Percentiles rank a stretch among this genome's conserved stretches.
Conservation (phyloP, 1,140 invertebrate genomes). For the Hormaphis cornu region DNA sequence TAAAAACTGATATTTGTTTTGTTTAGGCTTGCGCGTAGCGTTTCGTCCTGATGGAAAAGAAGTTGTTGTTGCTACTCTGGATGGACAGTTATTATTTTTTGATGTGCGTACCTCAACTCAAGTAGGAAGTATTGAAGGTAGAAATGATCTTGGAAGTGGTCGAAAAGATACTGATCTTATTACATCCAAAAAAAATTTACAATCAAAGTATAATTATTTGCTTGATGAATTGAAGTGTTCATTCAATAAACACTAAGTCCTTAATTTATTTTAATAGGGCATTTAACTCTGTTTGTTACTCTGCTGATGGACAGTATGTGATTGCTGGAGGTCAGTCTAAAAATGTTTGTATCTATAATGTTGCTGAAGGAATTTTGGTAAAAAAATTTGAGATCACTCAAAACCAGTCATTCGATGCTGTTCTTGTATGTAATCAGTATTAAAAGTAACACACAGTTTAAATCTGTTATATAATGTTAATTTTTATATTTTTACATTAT, state of each 20-base stretch:
- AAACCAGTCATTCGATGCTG: slow-evolving; percentile 87
- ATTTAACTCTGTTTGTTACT: slow-evolving; percentile 82
- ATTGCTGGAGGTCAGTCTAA: slow-evolving; percentile 87
- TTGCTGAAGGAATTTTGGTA: slow-evolving; percentile 61
- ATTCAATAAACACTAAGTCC: background rate
- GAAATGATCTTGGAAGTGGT: slow-evolving; percentile 76
- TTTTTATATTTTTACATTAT: slow-evolving; percentile 34
- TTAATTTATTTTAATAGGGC: slow-evolving; percentile 54
- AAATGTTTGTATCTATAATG: slow-evolving; percentile 87
- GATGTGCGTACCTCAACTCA: slow-evolving; percentile 61
- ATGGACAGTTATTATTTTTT: slow-evolving; percentile 82
- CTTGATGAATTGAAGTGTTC: background rate
- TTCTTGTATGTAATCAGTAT: slow-evolving; percentile 58
- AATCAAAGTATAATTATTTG: slow-evolving; percentile 64
- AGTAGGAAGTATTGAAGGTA: slow-evolving; percentile 71
- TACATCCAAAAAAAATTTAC: slow-evolving; percentile 71
- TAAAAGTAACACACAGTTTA: too few species aligned
- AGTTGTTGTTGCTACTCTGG: slow-evolving; percentile 81
- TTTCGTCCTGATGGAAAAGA: slow-evolving; percentile 84
- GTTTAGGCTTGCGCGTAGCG: slow-evolving; percentile 57
- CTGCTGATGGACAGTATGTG: slow-evolving; percentile 79
- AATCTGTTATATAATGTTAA: background rate
- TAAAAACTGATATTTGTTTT: slow-evolving; percentile 33
- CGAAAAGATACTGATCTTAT: slow-evolving; percentile 74
- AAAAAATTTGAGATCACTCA: slow-evolving; percentile 92